phyloP scores from a whole-genome alignment of 1,140 invertebrate genomes.

The Drosophila repleta region DNA sequence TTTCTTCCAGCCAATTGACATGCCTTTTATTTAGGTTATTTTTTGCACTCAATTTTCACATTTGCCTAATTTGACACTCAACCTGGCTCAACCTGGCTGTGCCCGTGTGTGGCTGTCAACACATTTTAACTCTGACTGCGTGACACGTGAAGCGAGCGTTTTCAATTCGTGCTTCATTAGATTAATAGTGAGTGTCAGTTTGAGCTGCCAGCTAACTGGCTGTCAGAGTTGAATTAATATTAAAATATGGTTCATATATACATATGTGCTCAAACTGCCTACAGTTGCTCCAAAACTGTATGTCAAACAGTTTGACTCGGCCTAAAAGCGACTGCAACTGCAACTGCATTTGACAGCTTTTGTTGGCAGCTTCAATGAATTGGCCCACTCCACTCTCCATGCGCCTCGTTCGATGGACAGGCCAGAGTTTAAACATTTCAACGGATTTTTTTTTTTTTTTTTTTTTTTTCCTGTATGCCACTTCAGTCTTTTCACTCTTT shows the following conservation, averaged over 20 bases:
- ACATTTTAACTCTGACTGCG: background rate
- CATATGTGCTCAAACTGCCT: no score
- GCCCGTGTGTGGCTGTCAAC: background rate
- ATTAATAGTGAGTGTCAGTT: conserved; percentile 9
- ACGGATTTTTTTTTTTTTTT: conserved; percentile 26
- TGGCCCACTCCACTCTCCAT: background rate
- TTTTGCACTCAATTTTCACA: no score
- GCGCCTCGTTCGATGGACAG: conserved; percentile 14
- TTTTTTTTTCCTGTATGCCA: conserved; percentile 28
- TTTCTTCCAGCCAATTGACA: no score
- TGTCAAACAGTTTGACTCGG: conserved; percentile 28
- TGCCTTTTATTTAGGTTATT: no score
- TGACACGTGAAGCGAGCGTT: background rate
- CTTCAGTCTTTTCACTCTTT: background rate
- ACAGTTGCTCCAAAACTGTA: conserved; percentile 7
- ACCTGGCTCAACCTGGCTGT: no score
- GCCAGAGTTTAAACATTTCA: conserved; percentile 44
- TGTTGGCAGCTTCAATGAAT: conserved; percentile 53
- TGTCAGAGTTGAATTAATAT: background rate
- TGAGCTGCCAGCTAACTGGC: conserved; percentile 7
- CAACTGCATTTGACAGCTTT: conserved; percentile 66
- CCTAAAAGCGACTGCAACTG: conserved; percentile 41
- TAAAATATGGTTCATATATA: conserved; percentile 7
- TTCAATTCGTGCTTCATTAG: background rate
- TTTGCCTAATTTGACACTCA: no score